Percentiles rank a stretch among this genome's conserved stretches.
Conservation (phyloP, 2,888 invertebrate species). For the Lysandra coridon region DNA sequence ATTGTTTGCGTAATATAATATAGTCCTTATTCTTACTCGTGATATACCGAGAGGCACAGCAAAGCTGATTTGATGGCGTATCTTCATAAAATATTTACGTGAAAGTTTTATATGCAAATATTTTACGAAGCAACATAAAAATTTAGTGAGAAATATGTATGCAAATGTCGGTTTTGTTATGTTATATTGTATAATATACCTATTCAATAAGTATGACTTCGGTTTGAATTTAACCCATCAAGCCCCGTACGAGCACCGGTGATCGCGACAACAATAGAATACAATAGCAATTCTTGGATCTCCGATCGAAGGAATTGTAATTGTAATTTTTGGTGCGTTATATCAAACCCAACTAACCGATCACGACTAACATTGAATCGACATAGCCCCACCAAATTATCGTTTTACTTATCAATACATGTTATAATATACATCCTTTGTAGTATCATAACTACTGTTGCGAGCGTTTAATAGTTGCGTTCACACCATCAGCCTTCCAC, state of each 20-base stretch:
- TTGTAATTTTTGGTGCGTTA: too few species aligned
- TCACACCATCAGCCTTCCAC: background rate
- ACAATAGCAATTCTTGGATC: too few species aligned
- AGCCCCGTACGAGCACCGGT: too few species aligned
- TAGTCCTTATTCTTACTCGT: constrained; percentile 9
- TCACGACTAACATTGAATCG: too few species aligned
- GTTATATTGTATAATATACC: background rate
- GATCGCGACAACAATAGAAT: too few species aligned
- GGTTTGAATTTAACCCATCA: background rate
- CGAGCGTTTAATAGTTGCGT: background rate
- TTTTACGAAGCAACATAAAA: constrained; percentile 8
- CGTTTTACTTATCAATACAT: too few species aligned
- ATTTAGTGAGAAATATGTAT: background rate
- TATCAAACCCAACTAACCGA: too few species aligned
- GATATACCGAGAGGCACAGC: constrained; percentile 16
- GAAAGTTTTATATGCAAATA: constrained; percentile 15
- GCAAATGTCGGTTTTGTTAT: background rate
- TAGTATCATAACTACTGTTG: background rate
- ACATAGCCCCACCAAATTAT: too few species aligned
- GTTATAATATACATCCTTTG: too few species aligned
- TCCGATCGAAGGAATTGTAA: too few species aligned
- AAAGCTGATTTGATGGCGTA: constrained; percentile 22
- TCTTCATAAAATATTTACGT: constrained; percentile 25
- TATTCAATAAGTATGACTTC: background rate
- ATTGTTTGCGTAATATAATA: constrained; percentile 20